Evolutionary conservation across 2,888 invertebrate genomes (phyloP).

Genomic region (Urechis unicinctus): DNA sequence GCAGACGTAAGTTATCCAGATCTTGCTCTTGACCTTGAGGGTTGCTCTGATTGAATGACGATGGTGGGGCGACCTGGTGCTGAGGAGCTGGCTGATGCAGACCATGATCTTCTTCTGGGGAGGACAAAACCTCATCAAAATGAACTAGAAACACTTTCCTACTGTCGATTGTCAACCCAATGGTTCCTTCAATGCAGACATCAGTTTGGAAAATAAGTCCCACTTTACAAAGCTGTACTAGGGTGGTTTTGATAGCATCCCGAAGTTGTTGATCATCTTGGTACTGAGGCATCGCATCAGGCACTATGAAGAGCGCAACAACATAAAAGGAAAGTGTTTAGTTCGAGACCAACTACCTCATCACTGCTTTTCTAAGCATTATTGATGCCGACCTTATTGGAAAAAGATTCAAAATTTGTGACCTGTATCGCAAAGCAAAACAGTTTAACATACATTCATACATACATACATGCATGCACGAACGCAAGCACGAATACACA

Average conservation of each 20-base stretch:
- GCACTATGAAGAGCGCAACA: too few species aligned
- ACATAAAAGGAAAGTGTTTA: too few species aligned
- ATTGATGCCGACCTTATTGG: too few species aligned
- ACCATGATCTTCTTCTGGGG: neutral
- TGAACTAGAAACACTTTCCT: conserved; percentile 9
- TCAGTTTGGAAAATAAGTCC: conserved; percentile 9
- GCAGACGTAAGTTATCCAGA: neutral
- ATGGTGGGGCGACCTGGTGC: neutral
- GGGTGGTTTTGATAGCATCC: conserved; percentile 12
- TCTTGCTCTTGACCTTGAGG: neutral
- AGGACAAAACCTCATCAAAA: neutral
- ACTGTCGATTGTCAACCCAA: conserved; percentile 11
- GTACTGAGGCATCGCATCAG: too few species aligned
- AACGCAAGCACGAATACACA: too few species aligned
- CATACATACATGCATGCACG: too few species aligned
- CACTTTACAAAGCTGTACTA: conserved; percentile 15
- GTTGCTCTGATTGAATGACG: neutral
- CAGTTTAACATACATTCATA: too few species aligned
- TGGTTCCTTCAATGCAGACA: conserved; percentile 11
- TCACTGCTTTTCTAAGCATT: too few species aligned
- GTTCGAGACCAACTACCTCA: too few species aligned
- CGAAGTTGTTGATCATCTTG: conserved; percentile 2
- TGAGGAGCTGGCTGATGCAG: neutral
- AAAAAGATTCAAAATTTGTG: too few species aligned
- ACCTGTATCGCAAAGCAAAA: too few species aligned